Evolutionary conservation across 2,888 invertebrate species (phyloP).

Genomic region (Spodoptera exigua): DNA sequence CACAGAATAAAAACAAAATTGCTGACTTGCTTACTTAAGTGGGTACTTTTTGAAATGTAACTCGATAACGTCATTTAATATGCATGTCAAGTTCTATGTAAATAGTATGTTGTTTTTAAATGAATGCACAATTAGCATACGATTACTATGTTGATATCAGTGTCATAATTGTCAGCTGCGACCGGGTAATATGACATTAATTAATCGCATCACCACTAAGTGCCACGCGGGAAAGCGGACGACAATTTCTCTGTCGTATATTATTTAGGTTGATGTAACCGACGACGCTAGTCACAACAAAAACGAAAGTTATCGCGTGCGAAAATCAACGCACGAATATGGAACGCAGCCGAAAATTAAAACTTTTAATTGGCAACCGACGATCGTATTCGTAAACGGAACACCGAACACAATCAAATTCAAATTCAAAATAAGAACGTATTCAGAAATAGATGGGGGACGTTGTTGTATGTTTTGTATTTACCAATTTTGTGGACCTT

Average conservation of each 20-base stretch:
- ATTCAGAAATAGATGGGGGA: slow-evolving; percentile 69
- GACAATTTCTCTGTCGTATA: slow-evolving; percentile 59
- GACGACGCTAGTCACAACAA: slow-evolving; percentile 26
- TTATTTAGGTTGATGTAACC: slow-evolving; percentile 47
- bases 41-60: no score
- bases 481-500: slow-evolving; percentile 54
- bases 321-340: slow-evolving; percentile 35
- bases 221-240: slow-evolving; percentile 60
- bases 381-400: slow-evolving; percentile 50
- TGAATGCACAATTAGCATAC: slow-evolving; percentile 41
- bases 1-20: no score
- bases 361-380: slow-evolving; percentile 15
- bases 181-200: slow-evolving; percentile 49
- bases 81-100: not conserved
- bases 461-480: slow-evolving; percentile 52
- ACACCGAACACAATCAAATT: slow-evolving; percentile 57
- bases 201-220: slow-evolving; percentile 54
- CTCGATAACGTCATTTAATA: no score
- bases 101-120: slow-evolving; percentile 9
- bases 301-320: slow-evolving; percentile 50
- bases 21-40: no score
- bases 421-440: slow-evolving; percentile 60
- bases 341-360: slow-evolving; percentile 26
- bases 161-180: slow-evolving; percentile 39
- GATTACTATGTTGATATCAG: slow-evolving; percentile 20